phyloP scores from a whole-genome alignment of 2,888 invertebrate species.

The Apoda limacodes region DNA sequence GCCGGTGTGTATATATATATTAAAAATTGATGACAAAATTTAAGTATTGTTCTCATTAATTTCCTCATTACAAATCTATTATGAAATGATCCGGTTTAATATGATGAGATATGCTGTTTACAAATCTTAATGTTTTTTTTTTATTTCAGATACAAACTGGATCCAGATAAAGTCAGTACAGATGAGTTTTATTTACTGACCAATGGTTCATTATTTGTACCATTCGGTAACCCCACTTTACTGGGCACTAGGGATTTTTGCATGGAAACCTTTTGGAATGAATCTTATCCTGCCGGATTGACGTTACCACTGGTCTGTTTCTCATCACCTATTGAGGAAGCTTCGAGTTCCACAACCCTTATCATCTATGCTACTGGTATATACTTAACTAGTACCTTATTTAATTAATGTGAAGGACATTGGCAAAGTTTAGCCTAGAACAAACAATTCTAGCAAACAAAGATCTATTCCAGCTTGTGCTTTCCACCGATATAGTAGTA shows the following conservation, averaged over 20 bases:
- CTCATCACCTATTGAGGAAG: slow-evolving; percentile 37
- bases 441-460: no score
- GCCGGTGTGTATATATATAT: no score
- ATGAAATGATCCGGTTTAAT: no score
- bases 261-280: slow-evolving; percentile 69
- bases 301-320: slow-evolving; percentile 70
- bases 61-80: no score
- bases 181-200: slow-evolving; percentile 70
- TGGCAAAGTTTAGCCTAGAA: slow-evolving; percentile 6
- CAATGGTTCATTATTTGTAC: slow-evolving; percentile 71
- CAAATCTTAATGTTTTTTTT: no score
- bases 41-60: no score
- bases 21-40: no score
- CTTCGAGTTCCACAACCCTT: slow-evolving; percentile 44
- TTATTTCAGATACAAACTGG: slow-evolving; percentile 61
- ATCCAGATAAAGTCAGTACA: slow-evolving; percentile 50
- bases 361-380: slow-evolving; percentile 54
- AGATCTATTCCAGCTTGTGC: no score
- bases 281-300: slow-evolving; percentile 47
- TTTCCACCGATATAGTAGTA: no score
- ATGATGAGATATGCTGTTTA: no score
- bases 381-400: slow-evolving; percentile 4
- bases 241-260: slow-evolving; percentile 68
- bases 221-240: slow-evolving; percentile 50
- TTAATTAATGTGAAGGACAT: not conserved